Base-by-base conservation (phyloP, 1,140 invertebrate genomes). In the Phenacoccus solenopsis region DNA sequence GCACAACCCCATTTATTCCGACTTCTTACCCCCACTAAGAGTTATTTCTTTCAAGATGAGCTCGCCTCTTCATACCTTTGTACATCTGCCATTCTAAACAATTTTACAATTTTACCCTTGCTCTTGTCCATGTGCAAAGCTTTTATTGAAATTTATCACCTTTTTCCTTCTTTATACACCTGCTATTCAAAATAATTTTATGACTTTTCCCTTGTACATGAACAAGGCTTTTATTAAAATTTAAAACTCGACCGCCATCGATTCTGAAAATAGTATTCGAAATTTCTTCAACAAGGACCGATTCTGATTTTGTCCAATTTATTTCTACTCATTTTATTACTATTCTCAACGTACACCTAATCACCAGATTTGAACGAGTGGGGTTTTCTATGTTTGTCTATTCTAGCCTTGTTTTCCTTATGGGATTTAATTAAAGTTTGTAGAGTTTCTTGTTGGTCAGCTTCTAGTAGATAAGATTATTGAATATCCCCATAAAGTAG, bases 261-360 rank as follows among this genome's bases (percentile, higher is more conserved):
- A 72, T 70, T 69, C 9, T 68, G 25, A 69, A 72, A 21, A 72
- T 72, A 69, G 68, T 69, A 28, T 72, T 69, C 59, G 71, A 72
- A 61, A 72, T 70, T n/a, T 61, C 70, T n/a, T 70, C 30, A 20
- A 70, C 27, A 67, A 28, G 69, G 69, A 61, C 69, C 68, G 28
- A 56, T 70, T 27, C 21, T 70, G 12, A 74, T 56, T 68, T 73
- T 49, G 56, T 74, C 72, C 24, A 72, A 27, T 72, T 74, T 74
- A 28, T 38, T 73, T 57, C 72, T 73, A n/a, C n/a, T 73, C 27
- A 74, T 24, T 70, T 73, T 74, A 38, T 73, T 72, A 27, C 68
- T 56, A 28, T 70, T 49, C 32, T 72, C 32, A 16, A 70, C 69
- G 16, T 72, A 25, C 7, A 70, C 49, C 13, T 61, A 28, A 72